Base-by-base conservation (phyloP, 2,797 vertebrate genomes). In the Lindbergichthys nudifrons region DNA sequence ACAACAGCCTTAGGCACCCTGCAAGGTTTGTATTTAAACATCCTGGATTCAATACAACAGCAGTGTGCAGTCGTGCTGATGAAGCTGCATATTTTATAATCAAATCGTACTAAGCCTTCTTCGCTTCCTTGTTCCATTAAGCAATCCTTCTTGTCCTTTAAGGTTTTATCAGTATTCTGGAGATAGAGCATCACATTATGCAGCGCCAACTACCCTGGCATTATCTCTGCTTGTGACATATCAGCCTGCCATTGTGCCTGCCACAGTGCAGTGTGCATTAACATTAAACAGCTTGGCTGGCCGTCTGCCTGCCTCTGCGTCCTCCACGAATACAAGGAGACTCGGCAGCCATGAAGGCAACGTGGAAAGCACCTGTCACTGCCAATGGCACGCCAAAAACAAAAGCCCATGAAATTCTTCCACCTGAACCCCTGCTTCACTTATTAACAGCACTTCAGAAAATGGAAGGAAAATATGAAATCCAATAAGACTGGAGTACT, bases 401-500 rank as follows among this genome's bases (percentile, higher is more conserved):
- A n/a, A 63, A 46, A 63, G 68, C 56, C 68, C 6, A 23, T 72
- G 65, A 82, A 83, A 81, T 62, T 26, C 69, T 19, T 45, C 52
- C 61, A 84, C 75, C 76, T 83, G 80, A 84, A 65, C 52, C 65
- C 43, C 57, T 52, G 57, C 70, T 76, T 83, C 26, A 45, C 48
- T 65, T 63, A 77, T 65, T 73, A 80, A 80, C 53, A 76, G 56
- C 78, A 79, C 62, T 68, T 65, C 18, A 61, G 51, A 21, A 58
- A 70, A 81, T 72, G 61, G 45, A 67, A 73, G 65, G 26, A 57
- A 82, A 78, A 70, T 72, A 62, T 59, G 52, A 78, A 73, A 73
- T 73, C 58, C 47, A 77, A 41, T 48, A 63, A 84, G 32, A 70
- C 21, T n/a, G 21, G 72, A 56, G 61, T 95, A 99, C 98, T 99